Evolutionary conservation across 2,113 vertebrate species (phyloP).

Genomic region (Seriola aureovittata): DNA sequence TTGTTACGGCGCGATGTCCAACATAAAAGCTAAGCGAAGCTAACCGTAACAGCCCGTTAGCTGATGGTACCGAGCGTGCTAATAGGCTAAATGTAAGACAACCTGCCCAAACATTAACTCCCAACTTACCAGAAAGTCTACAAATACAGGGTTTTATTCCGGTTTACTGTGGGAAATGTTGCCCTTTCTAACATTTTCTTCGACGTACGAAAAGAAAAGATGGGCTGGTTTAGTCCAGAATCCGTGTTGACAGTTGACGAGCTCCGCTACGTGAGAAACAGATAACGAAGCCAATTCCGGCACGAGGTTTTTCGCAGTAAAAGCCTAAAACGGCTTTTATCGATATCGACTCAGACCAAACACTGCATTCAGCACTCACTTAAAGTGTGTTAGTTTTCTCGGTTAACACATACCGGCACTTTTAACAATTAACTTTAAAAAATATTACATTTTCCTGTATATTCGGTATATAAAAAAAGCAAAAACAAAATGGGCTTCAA

Average conservation of each 20-base stretch:
- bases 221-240: background rate
- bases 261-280: background rate
- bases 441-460: fast-evolving
- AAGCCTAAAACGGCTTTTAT: background rate
- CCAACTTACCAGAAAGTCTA: slow-evolving; percentile 68
- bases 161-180: background rate
- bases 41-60: slow-evolving; percentile 36
- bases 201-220: background rate
- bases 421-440: fast-evolving
- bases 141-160: slow-evolving; percentile 17
- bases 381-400: background rate
- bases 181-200: slow-evolving; percentile 37
- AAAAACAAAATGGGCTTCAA: background rate
- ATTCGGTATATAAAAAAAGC: background rate
- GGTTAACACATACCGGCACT: fast-evolving
- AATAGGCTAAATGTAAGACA: slow-evolving; percentile 53
- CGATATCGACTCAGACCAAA: background rate
- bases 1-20: background rate
- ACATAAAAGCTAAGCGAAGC: slow-evolving; percentile 7
- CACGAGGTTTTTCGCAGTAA: slow-evolving; percentile 56
- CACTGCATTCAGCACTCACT: background rate
- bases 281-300: slow-evolving; percentile 59
- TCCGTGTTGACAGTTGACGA: slow-evolving; percentile 46
- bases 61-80: slow-evolving; percentile 33
- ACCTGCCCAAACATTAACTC: background rate